Evolutionary conservation across 2,113 vertebrate genomes (phyloP), one percentile per base, ranked within the genome.

Genomic region (Anolis sagrei): DNA sequence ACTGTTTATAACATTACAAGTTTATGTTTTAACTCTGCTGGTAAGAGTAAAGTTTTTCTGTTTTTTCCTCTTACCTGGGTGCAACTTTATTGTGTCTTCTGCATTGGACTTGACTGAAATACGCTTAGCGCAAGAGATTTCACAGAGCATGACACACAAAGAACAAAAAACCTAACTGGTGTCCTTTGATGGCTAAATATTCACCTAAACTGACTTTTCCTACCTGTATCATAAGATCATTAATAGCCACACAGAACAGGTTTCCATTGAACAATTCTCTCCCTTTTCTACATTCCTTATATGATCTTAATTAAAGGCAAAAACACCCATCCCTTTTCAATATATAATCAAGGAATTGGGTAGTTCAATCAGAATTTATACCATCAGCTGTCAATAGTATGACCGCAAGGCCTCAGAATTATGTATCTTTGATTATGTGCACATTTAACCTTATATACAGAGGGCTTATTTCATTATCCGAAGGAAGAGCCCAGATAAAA

Each of bases 391-490:
- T 92, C 91, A 92, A 89, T 80, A 78, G 81, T 34, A 79, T 54
- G 64, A 68, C 80, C 92, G 80, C 81, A 85, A 76, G 88, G 76
- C 29, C 62, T 90, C 82, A 76, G 66, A 86, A 76, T 13, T 72
- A 83, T 27, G 69, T 86, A 75, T 84, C 92, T 61, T 85, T 0
- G 5, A 78, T 87, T 87, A 87, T 78, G 64, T 36, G 92, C 84
- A 74, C 39, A 85, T 91, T 94, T 92, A 91, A 87, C 74, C 81
- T 39, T 64, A 94, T 95, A 92, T 91, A 79, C 78, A 92, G 87
- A 94, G 86, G 94, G 95, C 95, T 95, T 92, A 93, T 95, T 95
- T 93, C 92, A 92, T 76, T 95, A 90, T 90, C 66, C 32, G 90
- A 92, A 93, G 76, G 76, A 93, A 89, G 79, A 68, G 64, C 64